Evolutionary conservation across 2,888 invertebrate species (phyloP), one percentile per base, ranked within the genome.

Genomic region (Dusona sp.): DNA sequence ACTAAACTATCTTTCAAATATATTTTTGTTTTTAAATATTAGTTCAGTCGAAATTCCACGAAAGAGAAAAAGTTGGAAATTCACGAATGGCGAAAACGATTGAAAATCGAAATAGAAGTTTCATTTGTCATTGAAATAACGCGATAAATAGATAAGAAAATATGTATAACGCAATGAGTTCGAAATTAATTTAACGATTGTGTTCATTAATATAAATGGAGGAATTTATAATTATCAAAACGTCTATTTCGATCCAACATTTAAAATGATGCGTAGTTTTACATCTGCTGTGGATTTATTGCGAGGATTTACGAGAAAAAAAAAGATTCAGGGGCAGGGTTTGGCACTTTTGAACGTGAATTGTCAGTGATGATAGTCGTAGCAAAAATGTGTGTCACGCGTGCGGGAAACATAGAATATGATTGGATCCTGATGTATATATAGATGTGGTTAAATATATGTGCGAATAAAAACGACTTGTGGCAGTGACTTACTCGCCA

Each of bases 361-460:
- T 74, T 57, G 73, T 78, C 81, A 61, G 57, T 78, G 72, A 78
- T 77, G 42, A 33, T 68, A 29, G 68, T 13, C 22, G 54, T 16
- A 4, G 61, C 22, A 61, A 79, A 70, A 79, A 85, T 85, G 79
- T 85, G 82, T 85, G 82, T 85, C 85, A 85, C 81, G 85, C 85
- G 82, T 82, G 82, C 67, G 61, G 64, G 48, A 19, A 79, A 68
- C 67, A 67, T 73, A 82, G 68, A 78, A 54, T 57, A 72, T 22
- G 16, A 72, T 73, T 19, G 36, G 33, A 67, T 36, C 9, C 25
- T 57, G 16, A 79, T 19, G 25, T 8, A 54, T 16, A 77, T n/a
- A 65, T 9, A 36, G 13, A 29, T 25, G 33, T 38, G 77, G 3
- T 16, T 22, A 48, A 19, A 33, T 38, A 51, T 11, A 57, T 16